Base-by-base conservation (phyloP, 1,140 invertebrate species). In the Penaeus chinensis region DNA sequence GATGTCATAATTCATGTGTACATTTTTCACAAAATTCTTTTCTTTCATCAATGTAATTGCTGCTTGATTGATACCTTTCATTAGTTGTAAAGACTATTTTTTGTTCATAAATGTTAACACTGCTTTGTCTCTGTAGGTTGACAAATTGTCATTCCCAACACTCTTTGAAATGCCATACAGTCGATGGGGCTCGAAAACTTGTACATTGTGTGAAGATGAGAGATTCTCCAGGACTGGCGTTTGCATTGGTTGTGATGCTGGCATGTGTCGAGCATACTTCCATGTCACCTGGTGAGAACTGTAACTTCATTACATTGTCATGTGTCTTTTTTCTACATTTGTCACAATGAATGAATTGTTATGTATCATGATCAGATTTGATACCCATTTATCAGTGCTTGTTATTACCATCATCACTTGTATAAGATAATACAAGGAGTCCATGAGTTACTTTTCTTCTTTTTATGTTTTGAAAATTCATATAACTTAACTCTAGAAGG, bases 201-300 rank as follows among this genome's bases (percentile, higher is more conserved):
- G 97, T 92, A 95, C 94, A 24, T 92, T 99, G 7, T 99, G 98
- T 92, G 95, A 96, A 91, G 97, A 99, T 92, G 94, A 95, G 13
- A 93, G 96, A 47, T 96, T 96, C 91, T 95, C 96, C 60, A 94
- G 96, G 22, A 98, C 97, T 11, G 99, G 99, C 10, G 97, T 99
- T 8, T 97, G 96, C 91, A 97, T 99, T 82, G 96, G 96, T 89
- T 99, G 98, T 93, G 99, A 99, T 93, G 98, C 98, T 42, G 98
- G 98, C 42, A 96, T 99, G 95, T 99, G 98, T 93, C 95, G 98
- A 91, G 97, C 96, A 0, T 98, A 97, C 93, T 99, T 99, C 92
- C 99, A 99, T 93, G 98, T 99, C 32, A 99, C 98, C 19, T 99
- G 97, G 89, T 89, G 54, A 84, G 85, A 24, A 3, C 22, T 19